Conservation (phyloP, 2,888 invertebrate species). For the Cartodere bifasciata region DNA sequence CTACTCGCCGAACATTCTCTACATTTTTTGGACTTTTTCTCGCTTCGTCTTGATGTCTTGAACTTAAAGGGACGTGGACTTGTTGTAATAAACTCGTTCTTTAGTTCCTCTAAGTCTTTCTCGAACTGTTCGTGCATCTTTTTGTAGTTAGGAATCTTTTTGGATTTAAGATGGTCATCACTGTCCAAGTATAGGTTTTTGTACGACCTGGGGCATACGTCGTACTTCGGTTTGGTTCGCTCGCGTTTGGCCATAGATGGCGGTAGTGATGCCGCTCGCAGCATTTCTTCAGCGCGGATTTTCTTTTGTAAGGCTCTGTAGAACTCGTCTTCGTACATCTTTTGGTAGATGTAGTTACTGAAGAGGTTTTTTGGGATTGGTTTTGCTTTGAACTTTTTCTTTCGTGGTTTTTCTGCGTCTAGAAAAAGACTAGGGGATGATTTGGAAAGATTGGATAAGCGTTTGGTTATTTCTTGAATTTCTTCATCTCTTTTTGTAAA, state of each 20-base stretch:
- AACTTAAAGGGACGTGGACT: slow-evolving; percentile 35
- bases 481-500: slow-evolving; percentile 48
- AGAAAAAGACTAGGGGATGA: slow-evolving; percentile 31
- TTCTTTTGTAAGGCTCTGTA: slow-evolving; percentile 54
- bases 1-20: slow-evolving; percentile 26
- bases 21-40: slow-evolving; percentile 5
- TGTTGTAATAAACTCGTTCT: slow-evolving; percentile 34
- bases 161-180: slow-evolving; percentile 16
- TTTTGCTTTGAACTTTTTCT: slow-evolving; percentile 50
- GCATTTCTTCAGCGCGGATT: slow-evolving; percentile 56
- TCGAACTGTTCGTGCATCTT: slow-evolving; percentile 33
- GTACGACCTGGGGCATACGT: slow-evolving; percentile 30
- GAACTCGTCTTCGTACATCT: slow-evolving; percentile 59
- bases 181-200: slow-evolving; percentile 17
- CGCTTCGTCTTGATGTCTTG: slow-evolving; percentile 34
- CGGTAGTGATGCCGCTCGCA: slow-evolving; percentile 50
- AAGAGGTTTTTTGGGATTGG: slow-evolving; percentile 59
- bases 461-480: slow-evolving; percentile 31
- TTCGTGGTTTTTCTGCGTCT: slow-evolving; percentile 30
- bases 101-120: slow-evolving; percentile 29
- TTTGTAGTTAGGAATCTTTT: slow-evolving; percentile 24
- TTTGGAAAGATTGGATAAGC: slow-evolving; percentile 28
- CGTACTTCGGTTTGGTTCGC: slow-evolving; percentile 25
- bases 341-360: slow-evolving; percentile 56
- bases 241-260: slow-evolving; percentile 57